phyloP scores from a whole-genome alignment of 1,140 invertebrate genomes.

The Archivesica marissinica region DNA sequence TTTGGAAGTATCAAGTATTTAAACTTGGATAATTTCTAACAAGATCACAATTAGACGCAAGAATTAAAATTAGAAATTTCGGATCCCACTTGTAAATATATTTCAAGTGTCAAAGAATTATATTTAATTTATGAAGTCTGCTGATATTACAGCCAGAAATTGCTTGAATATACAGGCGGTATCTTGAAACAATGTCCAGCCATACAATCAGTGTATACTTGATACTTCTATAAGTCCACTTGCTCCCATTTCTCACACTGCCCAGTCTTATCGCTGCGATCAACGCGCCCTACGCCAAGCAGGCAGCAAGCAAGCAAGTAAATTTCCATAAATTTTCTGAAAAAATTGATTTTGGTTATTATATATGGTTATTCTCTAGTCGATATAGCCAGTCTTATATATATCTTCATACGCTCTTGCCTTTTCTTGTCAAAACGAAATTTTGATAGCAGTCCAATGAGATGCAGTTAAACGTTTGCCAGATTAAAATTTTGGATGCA shows the following conservation, averaged over 20 bases:
- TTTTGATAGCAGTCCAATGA: conserved; percentile 24
- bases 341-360: conserved; percentile 16
- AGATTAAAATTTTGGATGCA: background rate
- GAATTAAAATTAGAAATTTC: no score
- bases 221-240: background rate
- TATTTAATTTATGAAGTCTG: background rate
- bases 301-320: conserved; percentile 11
- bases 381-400: conserved; percentile 30
- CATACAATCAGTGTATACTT: background rate
- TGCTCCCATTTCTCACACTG: background rate
- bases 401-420: background rate
- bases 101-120: no score
- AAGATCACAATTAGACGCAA: no score
- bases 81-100: no score
- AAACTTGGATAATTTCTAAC: no score
- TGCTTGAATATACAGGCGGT: conserved; percentile 28
- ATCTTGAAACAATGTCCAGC: background rate
- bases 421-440: background rate
- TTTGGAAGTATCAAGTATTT: no score
- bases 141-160: background rate
- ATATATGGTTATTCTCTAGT: background rate
- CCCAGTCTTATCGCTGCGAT: background rate
- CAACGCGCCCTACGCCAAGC: conserved; percentile 1
- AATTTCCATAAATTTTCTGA: conserved; percentile 41
- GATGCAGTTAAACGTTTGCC: background rate